phyloP scores from a whole-genome alignment of 2,888 invertebrate species.

The Elysia crispata region DNA sequence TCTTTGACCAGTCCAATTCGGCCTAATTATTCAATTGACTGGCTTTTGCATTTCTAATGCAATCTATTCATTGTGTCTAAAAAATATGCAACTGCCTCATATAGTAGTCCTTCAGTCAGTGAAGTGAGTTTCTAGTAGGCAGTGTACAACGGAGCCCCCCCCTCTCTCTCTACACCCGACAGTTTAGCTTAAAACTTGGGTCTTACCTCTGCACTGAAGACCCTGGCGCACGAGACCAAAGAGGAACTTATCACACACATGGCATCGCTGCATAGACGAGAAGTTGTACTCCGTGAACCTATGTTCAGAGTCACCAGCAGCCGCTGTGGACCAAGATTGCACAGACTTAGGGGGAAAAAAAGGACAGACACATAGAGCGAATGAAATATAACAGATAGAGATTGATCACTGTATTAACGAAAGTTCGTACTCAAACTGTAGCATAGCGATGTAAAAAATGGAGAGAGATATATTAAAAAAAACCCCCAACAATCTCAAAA shows the following conservation, averaged over 20 bases:
- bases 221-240: conserved; percentile 85
- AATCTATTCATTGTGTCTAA: too few species aligned
- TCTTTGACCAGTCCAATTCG: too few species aligned
- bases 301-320: conserved; percentile 66
- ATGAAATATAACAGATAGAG: background rate
- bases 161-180: background rate
- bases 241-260: conserved; percentile 85
- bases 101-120: too few species aligned
- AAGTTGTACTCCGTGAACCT: conserved; percentile 83
- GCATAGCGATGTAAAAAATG: too few species aligned
- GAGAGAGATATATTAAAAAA: background rate
- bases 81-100: too few species aligned
- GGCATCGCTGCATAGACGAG: conserved; percentile 84
- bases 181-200: background rate
- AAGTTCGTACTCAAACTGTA: background rate
- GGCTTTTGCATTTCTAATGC: too few species aligned
- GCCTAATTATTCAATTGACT: too few species aligned
- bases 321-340: conserved; percentile 45
- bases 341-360: background rate
- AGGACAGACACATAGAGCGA: background rate
- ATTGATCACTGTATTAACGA: background rate
- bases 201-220: conserved; percentile 83
- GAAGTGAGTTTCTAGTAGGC: too few species aligned
- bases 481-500: background rate
- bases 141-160: too few species aligned